These are phyloP conservation scores for Galeruca laticollis DNA, from an alignment of 2,888 invertebrate species.

Conservation along the genomic window DNA sequence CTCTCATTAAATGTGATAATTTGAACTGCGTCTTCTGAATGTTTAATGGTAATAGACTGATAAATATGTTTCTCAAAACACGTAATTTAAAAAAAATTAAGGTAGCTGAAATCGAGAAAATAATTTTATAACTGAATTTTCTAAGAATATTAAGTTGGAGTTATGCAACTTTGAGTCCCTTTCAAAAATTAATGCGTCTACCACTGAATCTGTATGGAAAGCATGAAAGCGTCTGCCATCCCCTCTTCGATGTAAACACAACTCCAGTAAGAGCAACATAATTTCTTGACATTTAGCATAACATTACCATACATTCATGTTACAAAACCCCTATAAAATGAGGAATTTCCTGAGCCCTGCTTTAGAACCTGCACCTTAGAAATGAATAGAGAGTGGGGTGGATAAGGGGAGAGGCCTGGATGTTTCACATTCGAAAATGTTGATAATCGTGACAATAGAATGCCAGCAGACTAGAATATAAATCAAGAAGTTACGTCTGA, in stretches of 20 bases:
- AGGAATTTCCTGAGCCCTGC: constrained; percentile 37
- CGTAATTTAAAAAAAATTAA: too few species aligned
- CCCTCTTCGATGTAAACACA: constrained; percentile 32
- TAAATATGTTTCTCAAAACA: too few species aligned
- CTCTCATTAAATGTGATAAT: too few species aligned
- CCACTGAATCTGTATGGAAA: constrained; percentile 10
- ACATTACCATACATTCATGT: constrained; percentile 41
- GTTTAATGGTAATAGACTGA: too few species aligned
- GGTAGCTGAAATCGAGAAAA: too few species aligned
- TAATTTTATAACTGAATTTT: too few species aligned
- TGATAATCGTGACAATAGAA: constrained; percentile 15
- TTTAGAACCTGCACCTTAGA: background rate
- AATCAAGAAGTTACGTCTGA: background rate
- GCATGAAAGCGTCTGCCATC: constrained; percentile 14
- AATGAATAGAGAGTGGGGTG: background rate
- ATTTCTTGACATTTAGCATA: constrained; percentile 44
- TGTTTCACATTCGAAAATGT: constrained; percentile 23
- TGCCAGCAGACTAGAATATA: background rate
- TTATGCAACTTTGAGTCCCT: background rate
- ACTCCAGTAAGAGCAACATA: constrained; percentile 38
- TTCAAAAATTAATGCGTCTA: background rate
- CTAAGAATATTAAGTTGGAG: background rate
- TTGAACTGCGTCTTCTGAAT: too few species aligned
- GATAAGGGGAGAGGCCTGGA: constrained; percentile 18
- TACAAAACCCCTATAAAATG: constrained; percentile 37